These are phyloP conservation scores for Polietes domitor DNA, from an alignment of 2,888 invertebrate genomes.

Conservation along the genomic window DNA sequence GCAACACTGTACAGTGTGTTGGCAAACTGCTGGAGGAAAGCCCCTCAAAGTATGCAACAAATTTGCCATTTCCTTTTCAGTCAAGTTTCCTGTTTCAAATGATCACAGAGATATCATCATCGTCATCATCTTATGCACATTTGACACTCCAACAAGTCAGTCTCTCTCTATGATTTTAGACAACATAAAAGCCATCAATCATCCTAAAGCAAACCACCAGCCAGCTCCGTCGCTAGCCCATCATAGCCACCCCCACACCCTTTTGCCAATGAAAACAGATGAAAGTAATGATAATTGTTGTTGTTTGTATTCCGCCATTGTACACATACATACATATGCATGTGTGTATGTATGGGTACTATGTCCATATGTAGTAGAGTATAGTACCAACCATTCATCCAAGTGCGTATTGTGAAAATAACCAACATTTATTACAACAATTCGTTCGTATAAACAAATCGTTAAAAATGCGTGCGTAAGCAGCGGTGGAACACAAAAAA, in stretches of 20 bases:
- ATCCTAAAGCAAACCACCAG: neutral
- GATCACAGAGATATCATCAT: neutral
- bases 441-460: slow-evolving; percentile 19
- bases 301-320: neutral
- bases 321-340: too few species aligned
- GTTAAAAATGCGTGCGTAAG: slow-evolving; percentile 56
- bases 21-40: too few species aligned
- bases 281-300: neutral
- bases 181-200: slow-evolving; percentile 23
- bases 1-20: too few species aligned
- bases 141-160: neutral
- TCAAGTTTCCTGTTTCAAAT: neutral
- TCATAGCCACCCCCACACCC: too few species aligned
- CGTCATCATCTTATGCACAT: neutral
- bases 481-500: slow-evolving; percentile 17
- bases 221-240: neutral
- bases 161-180: slow-evolving; percentile 11
- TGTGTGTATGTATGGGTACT: too few species aligned
- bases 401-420: neutral
- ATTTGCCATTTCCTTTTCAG: slow-evolving; percentile 43
- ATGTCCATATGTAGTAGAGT: too few species aligned
- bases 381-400: neutral
- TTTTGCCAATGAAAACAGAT: too few species aligned
- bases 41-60: slow-evolving; percentile 50
- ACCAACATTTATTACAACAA: neutral